Evolutionary conservation across 2,113 vertebrate genomes (phyloP).

Genomic region (Toxostoma redivivum): DNA sequence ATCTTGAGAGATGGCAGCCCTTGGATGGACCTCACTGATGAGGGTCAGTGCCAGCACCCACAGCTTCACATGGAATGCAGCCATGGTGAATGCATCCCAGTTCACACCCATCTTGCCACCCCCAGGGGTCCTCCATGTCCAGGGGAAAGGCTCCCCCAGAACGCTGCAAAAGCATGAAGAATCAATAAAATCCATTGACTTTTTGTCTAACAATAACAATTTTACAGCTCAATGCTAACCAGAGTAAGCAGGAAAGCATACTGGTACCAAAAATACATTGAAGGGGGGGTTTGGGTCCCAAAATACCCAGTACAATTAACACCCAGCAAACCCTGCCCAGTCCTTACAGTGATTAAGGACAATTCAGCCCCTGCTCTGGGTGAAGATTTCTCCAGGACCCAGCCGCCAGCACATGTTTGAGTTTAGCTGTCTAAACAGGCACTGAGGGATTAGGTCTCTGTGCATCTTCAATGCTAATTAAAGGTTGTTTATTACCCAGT

Average conservation of each 20-base stretch:
- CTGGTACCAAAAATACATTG: not conserved
- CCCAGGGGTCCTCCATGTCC: not conserved
- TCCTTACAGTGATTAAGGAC: not conserved
- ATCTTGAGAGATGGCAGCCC: not conserved
- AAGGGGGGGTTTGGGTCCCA: not conserved
- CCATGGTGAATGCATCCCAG: fast-evolving
- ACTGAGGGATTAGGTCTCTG: conserved; percentile 5
- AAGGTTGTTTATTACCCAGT: not conserved
- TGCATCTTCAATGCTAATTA: not conserved
- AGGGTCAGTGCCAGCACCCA: not conserved
- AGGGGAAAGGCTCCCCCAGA: not conserved
- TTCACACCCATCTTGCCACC: not conserved
- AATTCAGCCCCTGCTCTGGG: not conserved
- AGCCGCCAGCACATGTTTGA: not conserved
- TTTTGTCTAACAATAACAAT: not conserved
- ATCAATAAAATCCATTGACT: conserved; percentile 1
- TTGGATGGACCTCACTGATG: not conserved
- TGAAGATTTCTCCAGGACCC: not conserved
- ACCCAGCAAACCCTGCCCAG: not conserved
- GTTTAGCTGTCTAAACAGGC: conserved; percentile 30
- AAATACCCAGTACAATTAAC: not conserved
- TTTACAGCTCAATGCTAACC: not conserved
- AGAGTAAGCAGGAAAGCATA: not conserved
- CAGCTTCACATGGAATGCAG: fast-evolving
- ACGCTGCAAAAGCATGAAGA: not conserved